These are phyloP conservation scores for Canis aureus DNA, from an alignment of 2,113 vertebrate genomes.

Conservation along the genomic window DNA sequence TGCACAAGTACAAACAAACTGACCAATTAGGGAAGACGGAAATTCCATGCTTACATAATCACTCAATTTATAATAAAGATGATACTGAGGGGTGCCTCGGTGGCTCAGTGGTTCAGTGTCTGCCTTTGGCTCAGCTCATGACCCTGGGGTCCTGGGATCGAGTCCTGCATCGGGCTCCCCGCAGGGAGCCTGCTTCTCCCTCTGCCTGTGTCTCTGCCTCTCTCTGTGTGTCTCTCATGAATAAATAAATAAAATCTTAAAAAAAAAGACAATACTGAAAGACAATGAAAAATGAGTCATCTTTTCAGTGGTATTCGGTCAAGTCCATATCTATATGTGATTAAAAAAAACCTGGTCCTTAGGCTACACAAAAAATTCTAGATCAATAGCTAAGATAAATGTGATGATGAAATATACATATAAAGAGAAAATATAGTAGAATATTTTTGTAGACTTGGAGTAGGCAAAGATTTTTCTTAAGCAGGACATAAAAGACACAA, in stretches of 20 bases:
- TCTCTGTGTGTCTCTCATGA: no score
- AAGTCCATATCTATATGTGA: not conserved
- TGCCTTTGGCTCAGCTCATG: no score
- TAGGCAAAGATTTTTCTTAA: slow-evolving; percentile 22
- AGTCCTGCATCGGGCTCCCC: no score
- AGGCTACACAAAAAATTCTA: not conserved
- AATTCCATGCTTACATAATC: not conserved
- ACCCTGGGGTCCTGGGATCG: no score
- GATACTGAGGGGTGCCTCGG: not conserved
- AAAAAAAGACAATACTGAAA: not conserved
- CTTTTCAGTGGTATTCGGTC: not conserved
- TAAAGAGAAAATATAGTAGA: not conserved
- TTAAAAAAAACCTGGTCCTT: not conserved
- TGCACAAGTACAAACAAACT: not conserved
- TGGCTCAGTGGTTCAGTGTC: no score
- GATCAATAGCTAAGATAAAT: not conserved
- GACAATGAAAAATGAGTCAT: not conserved
- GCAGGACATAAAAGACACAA: not conserved
- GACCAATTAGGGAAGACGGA: not conserved
- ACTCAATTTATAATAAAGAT: not conserved
- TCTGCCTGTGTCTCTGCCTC: no score
- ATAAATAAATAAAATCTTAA: no score
- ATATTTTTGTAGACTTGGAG: not conserved
- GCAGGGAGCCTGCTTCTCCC: no score
- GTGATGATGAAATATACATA: not conserved